Evolutionary conservation across 2,888 invertebrate genomes (phyloP).

Genomic region (Caenorhabditis drosophilae): DNA sequence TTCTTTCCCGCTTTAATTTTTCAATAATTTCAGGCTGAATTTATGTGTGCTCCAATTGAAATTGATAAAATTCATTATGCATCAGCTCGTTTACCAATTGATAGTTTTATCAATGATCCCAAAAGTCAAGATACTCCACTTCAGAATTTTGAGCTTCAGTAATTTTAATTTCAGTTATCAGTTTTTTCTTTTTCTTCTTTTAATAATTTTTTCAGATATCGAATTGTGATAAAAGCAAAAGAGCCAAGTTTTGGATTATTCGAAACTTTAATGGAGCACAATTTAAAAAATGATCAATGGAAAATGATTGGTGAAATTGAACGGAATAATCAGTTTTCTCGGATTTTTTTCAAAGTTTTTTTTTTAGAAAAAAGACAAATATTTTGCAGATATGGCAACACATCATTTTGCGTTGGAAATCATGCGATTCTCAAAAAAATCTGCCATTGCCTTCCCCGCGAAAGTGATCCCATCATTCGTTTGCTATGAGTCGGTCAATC

Average conservation of each 20-base stretch:
- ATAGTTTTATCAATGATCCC: slow-evolving; percentile 17
- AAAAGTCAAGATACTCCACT: slow-evolving; percentile 18
- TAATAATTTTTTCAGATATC: slow-evolving; percentile 35
- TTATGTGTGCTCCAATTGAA: slow-evolving; percentile 30
- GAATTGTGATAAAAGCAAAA: slow-evolving; percentile 38
- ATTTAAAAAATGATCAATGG: slow-evolving; percentile 40
- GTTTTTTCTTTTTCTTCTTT: too few species aligned
- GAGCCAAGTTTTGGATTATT: slow-evolving; percentile 45
- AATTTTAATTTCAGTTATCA: neutral
- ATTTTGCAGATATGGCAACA: slow-evolving; percentile 55
- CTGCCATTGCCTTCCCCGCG: too few species aligned
- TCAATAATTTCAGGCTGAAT: too few species aligned
- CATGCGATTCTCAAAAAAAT: slow-evolving; percentile 49
- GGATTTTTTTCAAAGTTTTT: too few species aligned
- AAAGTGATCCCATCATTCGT: too few species aligned
- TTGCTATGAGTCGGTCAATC: too few species aligned
- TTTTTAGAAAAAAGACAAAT: too few species aligned
- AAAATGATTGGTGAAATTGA: slow-evolving; percentile 48
- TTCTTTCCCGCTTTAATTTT: too few species aligned
- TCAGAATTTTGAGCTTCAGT: slow-evolving; percentile 19
- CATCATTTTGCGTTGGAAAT: slow-evolving; percentile 53
- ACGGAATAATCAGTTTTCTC: slow-evolving; percentile 48
- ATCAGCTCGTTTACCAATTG: slow-evolving; percentile 27
- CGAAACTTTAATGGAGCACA: slow-evolving; percentile 41
- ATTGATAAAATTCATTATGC: slow-evolving; percentile 18